phyloP scores from a whole-genome alignment of 2,888 invertebrate species.

The Coelinius sp. region DNA sequence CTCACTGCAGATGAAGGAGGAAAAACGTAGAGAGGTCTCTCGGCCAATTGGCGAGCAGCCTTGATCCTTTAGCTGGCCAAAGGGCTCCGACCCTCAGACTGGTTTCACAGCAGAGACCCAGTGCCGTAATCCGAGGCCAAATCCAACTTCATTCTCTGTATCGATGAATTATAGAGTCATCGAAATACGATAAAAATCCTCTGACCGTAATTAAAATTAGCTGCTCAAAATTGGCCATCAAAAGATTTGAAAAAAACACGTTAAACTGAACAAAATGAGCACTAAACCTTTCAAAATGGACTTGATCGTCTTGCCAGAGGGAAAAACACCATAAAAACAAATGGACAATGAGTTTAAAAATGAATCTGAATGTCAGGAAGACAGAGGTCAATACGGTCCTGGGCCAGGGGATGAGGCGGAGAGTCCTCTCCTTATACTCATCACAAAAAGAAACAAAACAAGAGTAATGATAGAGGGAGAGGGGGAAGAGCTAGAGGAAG shows the following conservation, averaged over 20 bases:
- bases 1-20: constrained; percentile 6
- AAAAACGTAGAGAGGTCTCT: constrained; percentile 39
- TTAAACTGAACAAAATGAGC: not conserved
- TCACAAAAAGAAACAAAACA: constrained; percentile 40
- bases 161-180: not conserved
- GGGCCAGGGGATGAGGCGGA: constrained; percentile 15
- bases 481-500: constrained; percentile 5
- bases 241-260: not conserved
- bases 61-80: constrained; percentile 50
- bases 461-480: constrained; percentile 34
- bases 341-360: constrained; percentile 7
- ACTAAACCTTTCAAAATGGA: not conserved
- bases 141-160: not conserved
- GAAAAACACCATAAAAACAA: not conserved
- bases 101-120: constrained; percentile 46
- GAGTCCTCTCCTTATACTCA: constrained; percentile 22
- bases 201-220: not conserved
- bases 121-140: constrained; percentile 32
- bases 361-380: constrained; percentile 11
- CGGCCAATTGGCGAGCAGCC: constrained; percentile 54
- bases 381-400: constrained; percentile 12
- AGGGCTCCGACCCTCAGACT: constrained; percentile 54
- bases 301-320: not conserved
- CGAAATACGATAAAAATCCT: not conserved
- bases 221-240: not conserved